phyloP scores from a whole-genome alignment of 2,888 invertebrate species.

The Andrena bicolor region DNA sequence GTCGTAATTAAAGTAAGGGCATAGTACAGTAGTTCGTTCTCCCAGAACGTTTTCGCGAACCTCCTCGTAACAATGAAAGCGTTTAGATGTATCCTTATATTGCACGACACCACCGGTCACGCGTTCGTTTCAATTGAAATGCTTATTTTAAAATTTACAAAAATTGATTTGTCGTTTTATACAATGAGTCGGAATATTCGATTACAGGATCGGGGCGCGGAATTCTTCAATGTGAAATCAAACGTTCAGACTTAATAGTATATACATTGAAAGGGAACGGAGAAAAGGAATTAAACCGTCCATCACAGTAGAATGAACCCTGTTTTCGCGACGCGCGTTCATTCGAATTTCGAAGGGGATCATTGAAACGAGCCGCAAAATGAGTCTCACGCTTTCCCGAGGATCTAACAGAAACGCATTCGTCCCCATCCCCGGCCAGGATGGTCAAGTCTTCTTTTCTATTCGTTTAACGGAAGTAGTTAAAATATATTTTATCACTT shows the following conservation, averaged over 20 bases:
- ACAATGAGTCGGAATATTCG: constrained; percentile 47
- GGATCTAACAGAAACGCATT: constrained; percentile 39
- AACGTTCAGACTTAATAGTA: constrained; percentile 64
- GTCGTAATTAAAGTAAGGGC: constrained; percentile 53
- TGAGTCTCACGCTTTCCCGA: constrained; percentile 35
- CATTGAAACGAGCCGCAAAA: constrained; percentile 32
- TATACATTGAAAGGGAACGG: constrained; percentile 72
- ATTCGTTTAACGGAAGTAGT: constrained; percentile 56
- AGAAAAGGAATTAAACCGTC: constrained; percentile 45
- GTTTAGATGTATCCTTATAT: constrained; percentile 57
- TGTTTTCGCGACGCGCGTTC: constrained; percentile 49
- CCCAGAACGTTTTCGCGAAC: constrained; percentile 29
- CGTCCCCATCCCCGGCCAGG: constrained; percentile 7
- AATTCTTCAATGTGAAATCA: constrained; percentile 66
- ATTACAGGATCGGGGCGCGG: constrained; percentile 27
- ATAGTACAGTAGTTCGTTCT: constrained; percentile 53
- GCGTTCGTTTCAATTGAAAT: constrained; percentile 37
- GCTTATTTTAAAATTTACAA: constrained; percentile 42
- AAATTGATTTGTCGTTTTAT: constrained; percentile 53
- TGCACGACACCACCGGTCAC: constrained; percentile 56
- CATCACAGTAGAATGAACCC: constrained; percentile 54
- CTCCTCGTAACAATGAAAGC: constrained; percentile 50
- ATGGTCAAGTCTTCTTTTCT: constrained; percentile 49
- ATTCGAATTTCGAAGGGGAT: constrained; percentile 19
- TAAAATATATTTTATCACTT: constrained; percentile 64